Evolutionary conservation across 2,888 invertebrate genomes (phyloP).

Genomic region (Trachelus troglodyta): DNA sequence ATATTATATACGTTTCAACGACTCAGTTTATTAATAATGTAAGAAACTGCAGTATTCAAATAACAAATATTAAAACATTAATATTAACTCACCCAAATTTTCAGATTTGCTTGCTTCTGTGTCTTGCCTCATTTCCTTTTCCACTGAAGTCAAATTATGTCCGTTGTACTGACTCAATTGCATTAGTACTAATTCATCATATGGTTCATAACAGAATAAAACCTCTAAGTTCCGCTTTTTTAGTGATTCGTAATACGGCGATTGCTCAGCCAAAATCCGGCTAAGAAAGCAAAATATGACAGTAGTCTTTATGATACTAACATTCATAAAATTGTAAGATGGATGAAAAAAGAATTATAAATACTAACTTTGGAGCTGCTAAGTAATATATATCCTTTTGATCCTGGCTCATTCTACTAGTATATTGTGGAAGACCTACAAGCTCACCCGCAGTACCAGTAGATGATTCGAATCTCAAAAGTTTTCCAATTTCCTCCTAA

Average conservation of each 20-base stretch:
- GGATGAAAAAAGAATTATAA: neutral
- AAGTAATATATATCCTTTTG: slow-evolving; percentile 92
- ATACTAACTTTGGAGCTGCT: slow-evolving; percentile 85
- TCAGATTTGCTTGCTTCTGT: slow-evolving; percentile 70
- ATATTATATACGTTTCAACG: neutral
- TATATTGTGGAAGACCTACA: slow-evolving; percentile 86
- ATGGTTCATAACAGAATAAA: slow-evolving; percentile 95
- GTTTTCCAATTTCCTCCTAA: slow-evolving; percentile 90
- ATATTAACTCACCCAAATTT: slow-evolving; percentile 71
- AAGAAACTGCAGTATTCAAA: neutral
- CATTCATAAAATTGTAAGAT: neutral
- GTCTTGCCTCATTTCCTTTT: slow-evolving; percentile 90
- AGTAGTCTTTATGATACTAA: neutral
- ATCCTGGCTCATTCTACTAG: slow-evolving; percentile 78
- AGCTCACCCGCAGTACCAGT: slow-evolving; percentile 76
- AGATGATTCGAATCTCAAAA: slow-evolving; percentile 93
- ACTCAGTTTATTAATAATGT: neutral
- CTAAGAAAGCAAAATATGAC: slow-evolving; percentile 67
- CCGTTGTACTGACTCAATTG: slow-evolving; percentile 87
- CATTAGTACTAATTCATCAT: slow-evolving; percentile 94
- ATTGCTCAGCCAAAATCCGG: slow-evolving; percentile 90
- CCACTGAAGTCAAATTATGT: slow-evolving; percentile 84
- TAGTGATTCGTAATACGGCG: slow-evolving; percentile 94
- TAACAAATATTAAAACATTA: neutral
- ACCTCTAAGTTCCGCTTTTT: slow-evolving; percentile 91